Evolutionary conservation across 1,140 invertebrate genomes (phyloP), one percentile per base, ranked within the genome.

Genomic region (Caenorhabditis briggsae): DNA sequence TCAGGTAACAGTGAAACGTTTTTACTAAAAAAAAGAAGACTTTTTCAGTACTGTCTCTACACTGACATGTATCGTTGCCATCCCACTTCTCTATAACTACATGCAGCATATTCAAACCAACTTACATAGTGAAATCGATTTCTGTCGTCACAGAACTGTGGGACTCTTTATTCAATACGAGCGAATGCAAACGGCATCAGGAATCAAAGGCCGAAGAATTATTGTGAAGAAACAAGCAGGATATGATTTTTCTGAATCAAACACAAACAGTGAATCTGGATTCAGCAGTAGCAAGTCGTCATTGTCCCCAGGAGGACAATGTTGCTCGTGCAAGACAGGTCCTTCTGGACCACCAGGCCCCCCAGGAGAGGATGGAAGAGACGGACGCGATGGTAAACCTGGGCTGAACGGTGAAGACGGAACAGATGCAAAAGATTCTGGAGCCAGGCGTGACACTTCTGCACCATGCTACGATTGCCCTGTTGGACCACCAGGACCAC

Each of bases 31-130:
- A 55, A n/a, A 86, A 41, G 33, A 82, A n/a, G 12, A 48, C 23
- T 9, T 46, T 55, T 86, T n/a, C 41, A 86, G 85, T 55, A 87
- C 86, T 23, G 86, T 87, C 1, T 83, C 86, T 33, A 87, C 86
- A 16, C 23, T 87, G 14, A 87, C 86, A 20, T 65, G 59, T 18
- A 87, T 91, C 53, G 25, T 91, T 20, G 64, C 89, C 55, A 88
- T 91, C 33, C 90, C 90, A 8, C 89, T 89, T 55, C 70, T 91
- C 9, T 91, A 91, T 83, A 91, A 90, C 83, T 91, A 91, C 74
- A 89, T 90, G 85, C 90, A 91, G 70, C 86, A 90, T 64, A 88
- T 91, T 25, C 90, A 91, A 58, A 86, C 88, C 33, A 74, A 85
- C 25, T 85, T 91, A 16, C 87, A 91, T 41, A 90, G 82, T 25